Evolutionary conservation across 1,140 invertebrate species (phyloP), one percentile per base, ranked within the genome.

Genomic region (Eulimnadia texana): DNA sequence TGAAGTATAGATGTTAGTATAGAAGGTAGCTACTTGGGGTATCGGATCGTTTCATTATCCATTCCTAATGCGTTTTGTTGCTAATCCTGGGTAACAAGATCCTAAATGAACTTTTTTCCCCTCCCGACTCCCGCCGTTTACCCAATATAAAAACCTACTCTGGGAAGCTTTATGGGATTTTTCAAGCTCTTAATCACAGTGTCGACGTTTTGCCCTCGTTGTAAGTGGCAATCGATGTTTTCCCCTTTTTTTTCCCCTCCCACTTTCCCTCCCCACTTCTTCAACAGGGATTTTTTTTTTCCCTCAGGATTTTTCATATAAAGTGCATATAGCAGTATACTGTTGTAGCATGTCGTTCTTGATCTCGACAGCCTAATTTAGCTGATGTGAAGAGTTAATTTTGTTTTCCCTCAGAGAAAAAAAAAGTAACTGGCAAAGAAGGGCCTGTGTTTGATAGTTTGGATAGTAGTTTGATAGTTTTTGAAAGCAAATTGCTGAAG

Each of bases 161-260:
- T n/a, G n/a, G n/a, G n/a, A n/a, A n/a, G n/a, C n/a, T n/a, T n/a
- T n/a, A n/a, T n/a, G n/a, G n/a, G n/a, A n/a, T n/a, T n/a, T n/a
- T n/a, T n/a, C n/a, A n/a, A 42, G 33, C 33, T 42, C 33, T 42
- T 42, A 42, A 42, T 55, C 53, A 55, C 53, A 55, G 53, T n/a
- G n/a, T 16, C 28, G 53, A 25, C 23, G 24, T 19, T 24, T 19
- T 24, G 16, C 24, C 16, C 24, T 20, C 53, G n/a, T 24, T 28
- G n/a, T 24, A 25, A 25, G 53, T 55, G 23, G 53, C 3, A 55
- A 25, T 55, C 24, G 53, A 55, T 55, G 24, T 55, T 28, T n/a
- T n/a, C n/a, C n/a, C n/a, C n/a, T n/a, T n/a, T n/a, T 25, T 55
- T 28, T 55, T 28, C 24, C 53, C 28, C 20, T 55, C 53, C 28